phyloP scores from a whole-genome alignment of 2,888 invertebrate genomes.

The Scrobipalpa atriplicella region DNA sequence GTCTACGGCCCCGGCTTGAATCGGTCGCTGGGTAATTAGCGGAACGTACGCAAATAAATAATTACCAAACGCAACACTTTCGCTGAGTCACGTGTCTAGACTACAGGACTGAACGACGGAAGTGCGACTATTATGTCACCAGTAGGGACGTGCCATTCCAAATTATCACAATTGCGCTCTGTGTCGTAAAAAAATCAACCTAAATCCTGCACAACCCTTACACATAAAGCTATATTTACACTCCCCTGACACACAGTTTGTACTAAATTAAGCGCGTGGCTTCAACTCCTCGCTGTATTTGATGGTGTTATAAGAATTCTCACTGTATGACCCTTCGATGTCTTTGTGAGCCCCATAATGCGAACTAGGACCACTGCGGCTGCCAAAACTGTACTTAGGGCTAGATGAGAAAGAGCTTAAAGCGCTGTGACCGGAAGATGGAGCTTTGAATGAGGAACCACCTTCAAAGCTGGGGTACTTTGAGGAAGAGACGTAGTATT shows the following conservation, averaged over 20 bases:
- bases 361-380: slow-evolving; percentile 53
- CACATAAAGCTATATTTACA: slow-evolving; percentile 59
- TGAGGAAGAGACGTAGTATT: slow-evolving; percentile 61
- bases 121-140: slow-evolving; percentile 6
- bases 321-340: slow-evolving; percentile 68
- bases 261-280: slow-evolving; percentile 53
- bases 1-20: slow-evolving; percentile 44
- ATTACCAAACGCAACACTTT: slow-evolving; percentile 49
- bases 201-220: slow-evolving; percentile 42
- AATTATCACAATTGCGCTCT: slow-evolving; percentile 28
- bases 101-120: slow-evolving; percentile 10
- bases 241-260: slow-evolving; percentile 28
- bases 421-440: slow-evolving; percentile 58
- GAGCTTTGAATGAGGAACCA: slow-evolving; percentile 62
- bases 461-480: slow-evolving; percentile 61
- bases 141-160: neutral
- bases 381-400: slow-evolving; percentile 65
- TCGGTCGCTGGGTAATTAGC: slow-evolving; percentile 55
- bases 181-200: slow-evolving; percentile 31
- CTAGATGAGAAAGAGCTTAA: slow-evolving; percentile 60
- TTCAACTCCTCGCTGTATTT: slow-evolving; percentile 78
- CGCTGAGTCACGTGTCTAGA: slow-evolving; percentile 35
- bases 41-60: slow-evolving; percentile 64
- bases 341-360: slow-evolving; percentile 64
- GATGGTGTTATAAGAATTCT: slow-evolving; percentile 74